Evolutionary conservation across 1,140 invertebrate genomes (phyloP), one percentile per base, ranked within the genome.

Genomic region (Halesus radiatus): DNA sequence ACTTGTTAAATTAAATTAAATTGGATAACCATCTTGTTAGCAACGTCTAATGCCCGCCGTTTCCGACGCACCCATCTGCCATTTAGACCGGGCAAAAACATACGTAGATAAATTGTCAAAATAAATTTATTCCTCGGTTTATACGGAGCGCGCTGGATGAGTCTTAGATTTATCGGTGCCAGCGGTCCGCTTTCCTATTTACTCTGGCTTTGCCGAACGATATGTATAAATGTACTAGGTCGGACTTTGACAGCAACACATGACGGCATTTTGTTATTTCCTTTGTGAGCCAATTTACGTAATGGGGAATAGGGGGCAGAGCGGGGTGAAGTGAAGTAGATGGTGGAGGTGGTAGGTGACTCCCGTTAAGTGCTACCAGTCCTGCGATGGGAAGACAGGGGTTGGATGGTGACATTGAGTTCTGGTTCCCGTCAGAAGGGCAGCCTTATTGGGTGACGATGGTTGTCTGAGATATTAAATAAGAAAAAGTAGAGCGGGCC

Each of bases 61-160:
- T 37, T 50, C 20, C 66, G 20, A 20, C 37, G 29, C 29, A 37
- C 66, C 29, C 70, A 73, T 18, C 70, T 73, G 70, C 45, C n/a
- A 13, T 15, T 53, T 23, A n/a, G 45, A 73, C 64, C 32, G 22
- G 32, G n/a, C 64, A 73, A 73, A 73, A 73, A 73, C 52, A 8
- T 73, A 73, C 70, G 52, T 18, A 73, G 70, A 73, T 73, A 73
- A 73, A 73, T 73, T 73, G 70, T 73, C 70, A 73, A 73, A 73
- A 73, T 73, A 73, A 73, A 73, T 73, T 73, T 53, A 73, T 73
- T 73, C 70, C 45, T 73, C 53, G 53, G 70, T 73, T 73, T 73
- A 68, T 62, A 18, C 64, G 32, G 29, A 45, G 29, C 64, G 18
- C 15, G 13, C 15, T 26, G 64, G 64, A 68, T 68, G 29, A 45